Conservation (phyloP, 1,140 invertebrate species). For the Drosophila navojoa region DNA sequence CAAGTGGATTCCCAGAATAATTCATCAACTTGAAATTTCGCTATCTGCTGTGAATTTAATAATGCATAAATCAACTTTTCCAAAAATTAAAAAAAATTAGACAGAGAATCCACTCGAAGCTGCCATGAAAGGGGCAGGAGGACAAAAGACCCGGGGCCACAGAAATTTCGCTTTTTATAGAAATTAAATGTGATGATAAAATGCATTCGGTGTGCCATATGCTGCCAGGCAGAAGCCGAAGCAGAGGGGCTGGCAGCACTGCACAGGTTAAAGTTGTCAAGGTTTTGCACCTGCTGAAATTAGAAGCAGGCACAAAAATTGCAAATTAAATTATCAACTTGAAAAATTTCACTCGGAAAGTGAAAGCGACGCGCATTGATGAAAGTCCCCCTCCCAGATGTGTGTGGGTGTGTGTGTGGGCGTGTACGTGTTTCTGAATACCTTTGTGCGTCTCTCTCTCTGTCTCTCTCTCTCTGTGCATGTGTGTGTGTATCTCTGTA, state of each 20-base stretch:
- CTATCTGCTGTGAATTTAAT: not conserved
- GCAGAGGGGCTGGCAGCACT: not conserved
- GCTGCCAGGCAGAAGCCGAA: not conserved
- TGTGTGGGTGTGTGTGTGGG: constrained; percentile 20
- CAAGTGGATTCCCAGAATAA: constrained; percentile 20
- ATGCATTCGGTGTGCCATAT: constrained; percentile 50
- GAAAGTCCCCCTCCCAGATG: constrained; percentile 28
- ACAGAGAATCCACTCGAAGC: not conserved
- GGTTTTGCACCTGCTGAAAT: constrained; percentile 60
- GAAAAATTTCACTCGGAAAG: constrained; percentile 59
- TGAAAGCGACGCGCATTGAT: constrained; percentile 53
- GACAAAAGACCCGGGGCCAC: constrained; percentile 16
- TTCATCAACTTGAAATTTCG: constrained; percentile 15
- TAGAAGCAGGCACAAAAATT: constrained; percentile 66
- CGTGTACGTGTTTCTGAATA: not conserved
- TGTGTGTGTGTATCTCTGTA: constrained; percentile 14
- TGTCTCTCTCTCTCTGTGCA: not conserved
- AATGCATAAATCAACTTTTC: not conserved
- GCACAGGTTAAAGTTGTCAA: constrained; percentile 55
- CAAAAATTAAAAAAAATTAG: not conserved
- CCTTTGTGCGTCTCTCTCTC: too few species aligned
- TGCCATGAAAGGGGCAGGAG: not conserved
- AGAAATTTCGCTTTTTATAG: constrained; percentile 22
- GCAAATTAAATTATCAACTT: constrained; percentile 80
- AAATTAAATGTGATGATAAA: constrained; percentile 56